Evolutionary conservation across 2,888 invertebrate genomes (phyloP), one percentile per base, ranked within the genome.

Genomic region (Noctua pronuba): DNA sequence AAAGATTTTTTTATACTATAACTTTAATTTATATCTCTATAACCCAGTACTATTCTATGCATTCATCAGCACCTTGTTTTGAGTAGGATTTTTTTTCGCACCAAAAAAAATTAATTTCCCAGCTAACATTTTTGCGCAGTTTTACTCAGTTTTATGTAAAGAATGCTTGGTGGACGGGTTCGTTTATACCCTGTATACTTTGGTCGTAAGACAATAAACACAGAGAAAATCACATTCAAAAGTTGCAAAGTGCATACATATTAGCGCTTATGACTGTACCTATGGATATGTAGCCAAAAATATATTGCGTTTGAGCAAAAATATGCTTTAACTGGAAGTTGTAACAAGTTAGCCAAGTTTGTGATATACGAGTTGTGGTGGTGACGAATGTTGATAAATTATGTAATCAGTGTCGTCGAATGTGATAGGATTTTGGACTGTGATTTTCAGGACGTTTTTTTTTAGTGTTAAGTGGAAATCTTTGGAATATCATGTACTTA

Each of bases 341-440:
- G 67, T 77, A 67, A 82, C 38, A 83, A 83, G 82, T 81, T 84
- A 10, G 64, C 35, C 28, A 68, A 85, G 77, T 83, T 83, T 83
- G 46, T 83, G 86, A 82, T 83, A 49, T 65, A 82, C 52, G 82
- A 52, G 68, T n/a, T 4, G 49, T 52, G 55, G 49, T 46, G 55
- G 52, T 82, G 83, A 83, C 68, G 44, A 64, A 83, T 82, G 55
- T 31, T 77, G 82, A 83, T 83, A 77, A 67, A 82, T 85, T 46
- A 73, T 73, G 44, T 85, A 85, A 83, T 83, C 83, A 85, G 77
- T 58, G 66, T 44, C 49, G 49, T 66, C 52, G 28, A 85, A 85
- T 38, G 60, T 80, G 55, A 70, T 74, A 58, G 80, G 38, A 62
- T 60, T 85, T 70, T 68, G 2, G 66, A 31, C 35, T 58, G 64